phyloP scores from a whole-genome alignment of 23 tunicate species.

The Ciona savignyi region DNA sequence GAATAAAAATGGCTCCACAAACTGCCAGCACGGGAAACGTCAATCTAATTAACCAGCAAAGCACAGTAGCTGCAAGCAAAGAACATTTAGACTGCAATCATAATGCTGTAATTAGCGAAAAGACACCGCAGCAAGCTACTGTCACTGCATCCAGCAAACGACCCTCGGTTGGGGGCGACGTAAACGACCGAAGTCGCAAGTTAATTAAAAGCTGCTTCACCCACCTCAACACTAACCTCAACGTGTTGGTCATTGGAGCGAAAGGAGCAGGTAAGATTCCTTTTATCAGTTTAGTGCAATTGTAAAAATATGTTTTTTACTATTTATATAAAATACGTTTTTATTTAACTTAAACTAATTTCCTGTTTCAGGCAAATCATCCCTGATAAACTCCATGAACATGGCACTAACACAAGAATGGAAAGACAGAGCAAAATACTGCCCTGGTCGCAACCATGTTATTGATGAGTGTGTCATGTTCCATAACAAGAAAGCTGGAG shows the following conservation, averaged over 20 bases:
- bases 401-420: slow-evolving; percentile 96
- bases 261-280: slow-evolving; percentile 58
- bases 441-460: slow-evolving; percentile 91
- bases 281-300: neutral
- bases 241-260: slow-evolving; percentile 71
- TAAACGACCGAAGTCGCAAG: slow-evolving; percentile 68
- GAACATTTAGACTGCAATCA: slow-evolving; percentile 29
- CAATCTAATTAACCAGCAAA: neutral
- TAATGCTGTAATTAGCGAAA: slow-evolving; percentile 14
- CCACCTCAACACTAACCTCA: slow-evolving; percentile 73
- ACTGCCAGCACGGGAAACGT: slow-evolving; percentile 5
- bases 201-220: slow-evolving; percentile 61
- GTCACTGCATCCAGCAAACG: slow-evolving; percentile 2
- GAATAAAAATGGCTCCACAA: slow-evolving; percentile 18
- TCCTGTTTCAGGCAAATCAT: slow-evolving; percentile 82
- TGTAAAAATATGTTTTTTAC: neutral
- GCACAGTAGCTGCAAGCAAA: slow-evolving; percentile 3
- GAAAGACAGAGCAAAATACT: slow-evolving; percentile 86
- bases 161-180: slow-evolving; percentile 13
- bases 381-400: slow-evolving; percentile 92
- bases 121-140: slow-evolving; percentile 4
- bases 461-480: slow-evolving; percentile 88
- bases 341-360: neutral
- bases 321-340: neutral
- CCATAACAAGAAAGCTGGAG: slow-evolving; percentile 60